Evolutionary conservation across 2,888 invertebrate genomes (phyloP).

Genomic region (Pilophorus perplexus): DNA sequence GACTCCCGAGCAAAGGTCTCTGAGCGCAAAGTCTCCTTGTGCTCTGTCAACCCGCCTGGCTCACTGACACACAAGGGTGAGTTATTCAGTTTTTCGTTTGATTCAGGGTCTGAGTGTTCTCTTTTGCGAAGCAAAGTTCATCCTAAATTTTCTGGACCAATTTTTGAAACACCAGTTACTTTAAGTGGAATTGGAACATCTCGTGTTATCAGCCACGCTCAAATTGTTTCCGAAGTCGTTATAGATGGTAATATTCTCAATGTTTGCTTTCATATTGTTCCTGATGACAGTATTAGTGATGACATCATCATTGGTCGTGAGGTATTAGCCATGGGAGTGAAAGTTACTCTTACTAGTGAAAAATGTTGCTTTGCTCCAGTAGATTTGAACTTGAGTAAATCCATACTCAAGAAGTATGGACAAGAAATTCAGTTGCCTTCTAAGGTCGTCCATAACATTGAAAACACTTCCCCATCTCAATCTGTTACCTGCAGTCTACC

Average conservation of each 20-base stretch:
- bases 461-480: no score
- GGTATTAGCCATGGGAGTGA: not conserved
- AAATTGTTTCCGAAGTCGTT: not conserved
- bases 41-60: not conserved
- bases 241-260: not conserved
- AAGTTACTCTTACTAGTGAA: not conserved
- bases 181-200: conserved; percentile 1
- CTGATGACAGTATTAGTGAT: conserved; percentile 2
- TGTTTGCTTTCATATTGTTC: conserved; percentile 23
- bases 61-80: conserved; percentile 9
- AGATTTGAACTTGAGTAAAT: not conserved
- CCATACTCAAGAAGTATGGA: not conserved
- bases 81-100: conserved; percentile 9
- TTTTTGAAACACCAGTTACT: not conserved
- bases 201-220: not conserved
- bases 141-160: conserved; percentile 1
- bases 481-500: not conserved
- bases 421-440: not conserved
- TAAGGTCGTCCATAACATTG: no score
- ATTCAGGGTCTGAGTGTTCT: conserved; percentile 22
- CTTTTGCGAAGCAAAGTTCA: not conserved
- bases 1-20: no score
- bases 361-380: no score
- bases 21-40: no score
- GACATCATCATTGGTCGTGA: conserved; percentile 14